These are phyloP conservation scores for Chaetodon auriga DNA, from an alignment of 2,113 vertebrate species.

Conservation along the genomic window DNA sequence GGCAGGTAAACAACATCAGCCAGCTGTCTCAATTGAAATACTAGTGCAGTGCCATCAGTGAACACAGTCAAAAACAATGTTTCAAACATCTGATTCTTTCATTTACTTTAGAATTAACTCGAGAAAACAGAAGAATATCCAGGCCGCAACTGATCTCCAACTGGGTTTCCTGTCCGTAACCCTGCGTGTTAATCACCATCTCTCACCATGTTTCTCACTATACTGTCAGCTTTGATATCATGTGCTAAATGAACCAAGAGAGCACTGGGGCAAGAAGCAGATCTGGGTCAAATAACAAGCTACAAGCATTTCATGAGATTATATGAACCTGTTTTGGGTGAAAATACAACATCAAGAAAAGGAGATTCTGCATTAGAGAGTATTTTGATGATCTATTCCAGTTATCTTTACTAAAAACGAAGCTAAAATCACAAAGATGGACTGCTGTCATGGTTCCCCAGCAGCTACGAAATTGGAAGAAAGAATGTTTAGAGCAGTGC, in stretches of 20 bases:
- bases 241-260: constrained; percentile 4
- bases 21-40: neutral
- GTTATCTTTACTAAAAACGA: neutral
- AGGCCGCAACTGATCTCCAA: constrained; percentile 6
- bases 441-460: neutral
- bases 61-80: neutral
- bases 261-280: neutral
- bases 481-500: neutral
- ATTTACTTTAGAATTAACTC: neutral
- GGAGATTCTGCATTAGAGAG: neutral
- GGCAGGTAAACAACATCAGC: neutral
- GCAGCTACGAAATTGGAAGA: neutral
- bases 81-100: neutral
- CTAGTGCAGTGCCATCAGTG: neutral
- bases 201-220: constrained; percentile 20
- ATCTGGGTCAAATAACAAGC: constrained; percentile 30
- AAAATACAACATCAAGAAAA: neutral
- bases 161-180: constrained; percentile 11
- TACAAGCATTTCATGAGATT: neutral
- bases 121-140: constrained; percentile 25
- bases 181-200: constrained; percentile 21
- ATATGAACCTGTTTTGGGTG: neutral
- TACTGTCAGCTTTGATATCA: constrained; percentile 33
- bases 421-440: neutral
- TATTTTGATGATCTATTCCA: neutral